phyloP scores from a whole-genome alignment of 2,113 vertebrate species.

The Myrmecobius fasciatus region DNA sequence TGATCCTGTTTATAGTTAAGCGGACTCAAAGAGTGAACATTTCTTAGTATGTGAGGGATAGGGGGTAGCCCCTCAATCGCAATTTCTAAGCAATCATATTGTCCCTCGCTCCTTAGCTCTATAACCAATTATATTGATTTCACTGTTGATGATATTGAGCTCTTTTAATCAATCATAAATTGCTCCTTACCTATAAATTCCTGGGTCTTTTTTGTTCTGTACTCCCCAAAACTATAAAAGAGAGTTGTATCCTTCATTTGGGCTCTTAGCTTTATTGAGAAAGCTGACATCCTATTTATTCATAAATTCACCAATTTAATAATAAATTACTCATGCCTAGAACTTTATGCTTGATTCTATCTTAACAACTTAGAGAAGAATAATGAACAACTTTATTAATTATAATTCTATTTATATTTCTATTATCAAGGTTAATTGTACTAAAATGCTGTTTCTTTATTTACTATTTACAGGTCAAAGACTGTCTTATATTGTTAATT shows the following conservation, averaged over 20 bases:
- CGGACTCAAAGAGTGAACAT: not conserved
- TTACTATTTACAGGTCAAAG: too few relatives aligned
- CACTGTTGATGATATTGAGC: not conserved
- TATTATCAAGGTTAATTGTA: not conserved
- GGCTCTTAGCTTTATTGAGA: not conserved
- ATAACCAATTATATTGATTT: not conserved
- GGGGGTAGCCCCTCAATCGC: not conserved
- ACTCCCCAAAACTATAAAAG: not conserved
- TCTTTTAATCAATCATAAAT: not conserved
- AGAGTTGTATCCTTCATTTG: not conserved
- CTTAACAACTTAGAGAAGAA: not conserved
- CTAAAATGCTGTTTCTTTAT: not conserved
- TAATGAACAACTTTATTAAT: not conserved
- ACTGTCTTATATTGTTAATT: too few relatives aligned
- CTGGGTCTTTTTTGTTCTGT: not conserved
- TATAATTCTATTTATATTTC: not conserved
- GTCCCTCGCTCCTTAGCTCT: not conserved
- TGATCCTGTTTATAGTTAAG: not conserved
- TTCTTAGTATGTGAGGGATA: not conserved
- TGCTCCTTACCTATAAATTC: not conserved
- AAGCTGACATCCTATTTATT: not conserved
- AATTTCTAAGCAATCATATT: not conserved
- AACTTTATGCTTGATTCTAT: not conserved
- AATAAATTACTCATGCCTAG: not conserved
- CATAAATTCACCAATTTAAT: not conserved